Percentiles rank a stretch among this genome's conserved stretches.
These are phyloP conservation scores for Cynodonichthys magdalenae DNA, from an alignment of 2,797 vertebrate species.

Conservation along the genomic window DNA sequence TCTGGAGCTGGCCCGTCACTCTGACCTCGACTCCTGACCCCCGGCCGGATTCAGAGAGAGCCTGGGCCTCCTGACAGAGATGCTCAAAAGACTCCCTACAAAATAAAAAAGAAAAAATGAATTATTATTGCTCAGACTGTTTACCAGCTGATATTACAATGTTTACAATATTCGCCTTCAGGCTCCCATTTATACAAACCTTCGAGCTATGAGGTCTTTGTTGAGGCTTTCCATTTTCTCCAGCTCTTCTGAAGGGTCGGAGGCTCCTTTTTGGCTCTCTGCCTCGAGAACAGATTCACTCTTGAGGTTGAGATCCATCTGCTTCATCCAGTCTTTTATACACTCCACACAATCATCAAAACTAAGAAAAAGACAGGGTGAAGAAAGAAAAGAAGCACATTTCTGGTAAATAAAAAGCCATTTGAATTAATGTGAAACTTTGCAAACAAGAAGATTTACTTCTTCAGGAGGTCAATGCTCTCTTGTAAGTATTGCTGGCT, in stretches of 20 bases:
- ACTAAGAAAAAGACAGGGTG: constrained; percentile 63
- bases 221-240: constrained; percentile 89
- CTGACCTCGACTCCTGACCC: constrained; percentile 85
- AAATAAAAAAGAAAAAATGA: constrained; percentile 10
- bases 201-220: constrained; percentile 86
- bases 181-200: constrained; percentile 73
- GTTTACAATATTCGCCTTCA: constrained; percentile 15
- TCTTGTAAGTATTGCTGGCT: constrained; percentile 86
- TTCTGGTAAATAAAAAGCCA: constrained; percentile 18
- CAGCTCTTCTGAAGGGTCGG: constrained; percentile 88
- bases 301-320: constrained; percentile 87
- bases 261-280: constrained; percentile 83
- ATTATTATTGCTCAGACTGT: constrained; percentile 10
- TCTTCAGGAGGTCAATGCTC: constrained; percentile 80
- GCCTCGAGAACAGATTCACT: constrained; percentile 79
- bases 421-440: constrained; percentile 6
- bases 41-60: constrained; percentile 85
- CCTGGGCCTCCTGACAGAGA: constrained; percentile 87
- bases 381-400: neutral
- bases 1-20: constrained; percentile 85
- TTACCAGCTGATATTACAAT: constrained; percentile 5
- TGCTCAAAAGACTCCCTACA: constrained; percentile 90
- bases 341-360: constrained; percentile 87
- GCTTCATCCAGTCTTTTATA: constrained; percentile 86
- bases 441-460: constrained; percentile 58